Percentiles rank a stretch among this genome's conserved stretches.
These are phyloP conservation scores for Dasypolia templi DNA, from an alignment of 2,888 invertebrate genomes.

Conservation along the genomic window DNA sequence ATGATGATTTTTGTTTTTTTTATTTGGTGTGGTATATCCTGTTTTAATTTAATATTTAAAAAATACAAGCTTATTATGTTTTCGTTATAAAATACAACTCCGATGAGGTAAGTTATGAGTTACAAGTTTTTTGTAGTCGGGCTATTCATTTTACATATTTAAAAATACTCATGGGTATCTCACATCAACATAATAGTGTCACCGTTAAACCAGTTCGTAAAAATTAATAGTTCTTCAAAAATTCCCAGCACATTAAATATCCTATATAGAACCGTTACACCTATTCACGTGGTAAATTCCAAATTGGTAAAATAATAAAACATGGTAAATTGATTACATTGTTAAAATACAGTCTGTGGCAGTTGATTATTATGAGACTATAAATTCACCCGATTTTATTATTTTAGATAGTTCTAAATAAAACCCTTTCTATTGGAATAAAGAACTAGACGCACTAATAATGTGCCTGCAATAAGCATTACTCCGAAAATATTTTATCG, in stretches of 20 bases:
- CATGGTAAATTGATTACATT: slow-evolving; percentile 27
- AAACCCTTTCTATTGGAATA: background rate
- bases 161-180: slow-evolving; percentile 5
- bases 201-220: slow-evolving; percentile 33
- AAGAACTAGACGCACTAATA: background rate
- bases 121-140: background rate
- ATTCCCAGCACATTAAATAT: slow-evolving; percentile 15
- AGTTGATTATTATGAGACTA: slow-evolving; percentile 29
- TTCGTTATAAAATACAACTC: background rate
- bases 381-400: slow-evolving; percentile 12
- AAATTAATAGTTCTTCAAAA: slow-evolving; percentile 17
- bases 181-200: slow-evolving; percentile 21
- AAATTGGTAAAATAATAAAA: slow-evolving; percentile 20
- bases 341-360: slow-evolving; percentile 8
- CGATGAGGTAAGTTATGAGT: background rate
- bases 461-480: background rate
- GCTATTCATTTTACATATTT: background rate
- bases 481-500: background rate
- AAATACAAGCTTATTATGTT: background rate
- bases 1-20: slow-evolving; percentile 15
- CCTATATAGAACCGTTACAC: slow-evolving; percentile 42
- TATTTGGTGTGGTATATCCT: slow-evolving; percentile 1
- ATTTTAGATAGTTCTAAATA: background rate
- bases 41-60: background rate
- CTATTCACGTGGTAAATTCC: slow-evolving; percentile 8